Evolutionary conservation across 2,797 vertebrate genomes (phyloP), one percentile per base, ranked within the genome.

Genomic region (Muscicapa comitata): DNA sequence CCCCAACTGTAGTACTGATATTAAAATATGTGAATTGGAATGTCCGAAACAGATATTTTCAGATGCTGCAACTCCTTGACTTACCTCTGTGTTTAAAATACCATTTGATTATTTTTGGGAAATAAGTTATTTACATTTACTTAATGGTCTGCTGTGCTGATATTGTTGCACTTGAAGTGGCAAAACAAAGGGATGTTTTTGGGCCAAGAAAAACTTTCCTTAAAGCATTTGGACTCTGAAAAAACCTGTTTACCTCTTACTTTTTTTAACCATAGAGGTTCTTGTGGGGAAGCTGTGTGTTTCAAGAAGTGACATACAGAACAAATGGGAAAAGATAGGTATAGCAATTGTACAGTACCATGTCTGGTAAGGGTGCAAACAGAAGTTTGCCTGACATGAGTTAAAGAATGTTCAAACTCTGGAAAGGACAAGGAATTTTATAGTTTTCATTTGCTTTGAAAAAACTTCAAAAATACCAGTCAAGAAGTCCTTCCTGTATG

Each of bases 11-110:
- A 6, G n/a, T 7, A 8, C 10, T 55, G 38, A 24, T 66, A 28
- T 0, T 17, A 23, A 35, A 62, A 28, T 20, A 14, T 1, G 0
- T 26, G 24, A 50, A 48, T 28, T 13, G 10, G 17, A 53, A 37
- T 1, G 0, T 23, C 9, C 17, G 31, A 67, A 51, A 45, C 18
- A 50, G 15, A 2, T 57, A 8, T n/a, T 67, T 72, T 62, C 38
- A 61, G 37, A 4, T 62, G n/a, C 19, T 75, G 15, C 15, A 35
- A 12, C 24, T 57, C 23, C 16, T 66, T 57, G 42, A 51, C 13
- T 68, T 90, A 23, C 6, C 5, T 19, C 11, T 7, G 6, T 45
- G 35, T 18, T 65, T 3, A 42, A 81, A 78, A 26, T n/a, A 31
- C 26, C 0, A 0, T 63, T 76, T 73, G 21, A 24, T 66, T 86